Base-by-base conservation (phyloP, 2,797 vertebrate genomes). In the Steatocranus sp. region DNA sequence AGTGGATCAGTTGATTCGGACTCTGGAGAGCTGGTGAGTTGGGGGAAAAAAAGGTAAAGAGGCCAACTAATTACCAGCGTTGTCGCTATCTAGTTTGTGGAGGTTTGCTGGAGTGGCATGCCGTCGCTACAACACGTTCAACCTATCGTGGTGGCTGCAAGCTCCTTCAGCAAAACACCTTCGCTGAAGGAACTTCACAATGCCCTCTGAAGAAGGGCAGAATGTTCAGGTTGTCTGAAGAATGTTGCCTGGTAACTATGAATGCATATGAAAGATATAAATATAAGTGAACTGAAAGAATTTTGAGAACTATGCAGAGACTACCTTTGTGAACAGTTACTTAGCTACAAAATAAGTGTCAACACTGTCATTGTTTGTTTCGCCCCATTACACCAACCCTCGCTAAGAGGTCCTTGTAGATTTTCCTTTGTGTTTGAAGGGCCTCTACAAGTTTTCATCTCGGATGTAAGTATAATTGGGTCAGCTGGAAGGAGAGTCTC, bases 51-150 rank as follows among this genome's bases (percentile, higher is more conserved):
- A 79, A 79, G 85, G 80, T 83, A 86, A 82, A 86, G 68, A 77
- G 83, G 84, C 76, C 82, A 76, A 54, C 87, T 84, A 90, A 86
- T 91, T 90, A 90, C 68, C 78, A 74, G 51, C 51, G 66, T 85
- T 66, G 74, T 82, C 70, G 32, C 84, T 51, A 66, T 79, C 49
- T 84, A 81, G 73, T 88, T 85, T 85, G 87, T 73, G 82, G 46
- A 80, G 83, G 88, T 87, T 83, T 82, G 82, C 85, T 23, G 46
- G 34, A 87, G 76, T 89, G 83, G 88, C 79, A 87, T 90, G 74
- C 83, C 78, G 81, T 32, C 48, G 18, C 73, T 61, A 20, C 56
- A 41, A 58, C 49, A n/a, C 18, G 10, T 70, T 86, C 56, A 20
- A 32, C 70, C 6, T 27, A 2, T 80, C 43, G 76, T 38, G 20